Percentiles rank a stretch among this genome's conserved stretches.
Conservation (phyloP, 2,888 invertebrate species). For the Protonemura montana region DNA sequence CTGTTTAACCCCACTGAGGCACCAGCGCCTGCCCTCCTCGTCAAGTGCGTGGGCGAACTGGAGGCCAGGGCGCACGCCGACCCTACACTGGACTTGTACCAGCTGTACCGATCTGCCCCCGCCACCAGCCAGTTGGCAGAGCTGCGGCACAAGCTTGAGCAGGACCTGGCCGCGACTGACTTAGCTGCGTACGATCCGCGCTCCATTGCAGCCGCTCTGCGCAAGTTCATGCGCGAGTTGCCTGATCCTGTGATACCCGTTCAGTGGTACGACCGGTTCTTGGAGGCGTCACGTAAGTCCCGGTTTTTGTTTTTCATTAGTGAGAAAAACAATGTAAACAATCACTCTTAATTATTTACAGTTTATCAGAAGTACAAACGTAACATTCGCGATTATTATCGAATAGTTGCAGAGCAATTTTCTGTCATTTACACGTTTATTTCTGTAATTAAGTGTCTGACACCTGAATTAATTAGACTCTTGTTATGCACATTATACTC, state of each 20-base stretch:
- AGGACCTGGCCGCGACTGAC: slow-evolving; percentile 56
- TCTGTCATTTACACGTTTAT: no score
- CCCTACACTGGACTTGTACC: slow-evolving; percentile 68
- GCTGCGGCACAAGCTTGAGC: slow-evolving; percentile 60
- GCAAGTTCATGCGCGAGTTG: slow-evolving; percentile 75
- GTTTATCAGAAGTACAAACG: no score
- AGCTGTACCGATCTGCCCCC: slow-evolving; percentile 70
- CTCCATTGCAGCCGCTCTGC: slow-evolving; percentile 69
- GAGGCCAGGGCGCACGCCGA: slow-evolving; percentile 65
- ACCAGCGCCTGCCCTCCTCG: slow-evolving; percentile 68
- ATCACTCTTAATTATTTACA: no score
- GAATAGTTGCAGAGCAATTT: no score
- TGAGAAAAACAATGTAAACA: no score
- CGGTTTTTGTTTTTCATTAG: background rate
- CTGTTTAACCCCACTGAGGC: slow-evolving; percentile 67
- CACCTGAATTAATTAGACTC: no score
- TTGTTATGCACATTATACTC: no score
- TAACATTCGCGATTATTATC: no score
- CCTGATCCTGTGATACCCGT: slow-evolving; percentile 80
- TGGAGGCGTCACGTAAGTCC: slow-evolving; percentile 64
- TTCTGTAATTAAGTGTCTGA: no score
- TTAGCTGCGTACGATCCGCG: slow-evolving; percentile 62
- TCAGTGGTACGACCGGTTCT: slow-evolving; percentile 74
- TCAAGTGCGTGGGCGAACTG: slow-evolving; percentile 68
- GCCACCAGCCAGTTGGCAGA: slow-evolving; percentile 67